A percentile compares a stretch with the other conserved stretches of the same genome.
These are phyloP conservation scores for Amblyteles armatorius DNA, from an alignment of 2,888 invertebrate genomes.

Conservation along the genomic window DNA sequence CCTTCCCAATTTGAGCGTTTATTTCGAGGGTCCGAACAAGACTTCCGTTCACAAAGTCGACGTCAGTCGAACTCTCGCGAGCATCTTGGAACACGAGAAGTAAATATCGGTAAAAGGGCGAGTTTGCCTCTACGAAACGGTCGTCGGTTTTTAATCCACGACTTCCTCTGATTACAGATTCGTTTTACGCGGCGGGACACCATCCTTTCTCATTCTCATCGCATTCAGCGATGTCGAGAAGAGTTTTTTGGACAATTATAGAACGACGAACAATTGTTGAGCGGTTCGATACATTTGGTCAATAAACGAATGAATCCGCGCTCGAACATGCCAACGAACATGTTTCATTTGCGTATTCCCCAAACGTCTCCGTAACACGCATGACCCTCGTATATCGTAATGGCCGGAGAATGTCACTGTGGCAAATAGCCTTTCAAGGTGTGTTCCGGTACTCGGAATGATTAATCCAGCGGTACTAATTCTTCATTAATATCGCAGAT, in stretches of 20 bases:
- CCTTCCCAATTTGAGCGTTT: slow-evolving; percentile 88
- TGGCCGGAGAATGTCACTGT: slow-evolving; percentile 1
- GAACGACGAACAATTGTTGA: slow-evolving; percentile 20
- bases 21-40: slow-evolving; percentile 90
- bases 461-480: slow-evolving; percentile 64
- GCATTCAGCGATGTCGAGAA: slow-evolving; percentile 87
- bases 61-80: slow-evolving; percentile 86
- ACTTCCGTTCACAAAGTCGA: slow-evolving; percentile 87
- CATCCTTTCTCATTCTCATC: slow-evolving; percentile 88
- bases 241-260: slow-evolving; percentile 86
- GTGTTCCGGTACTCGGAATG: slow-evolving; percentile 55
- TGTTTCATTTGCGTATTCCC: background rate
- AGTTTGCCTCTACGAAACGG: background rate
- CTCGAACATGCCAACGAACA: background rate
- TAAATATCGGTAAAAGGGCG: slow-evolving; percentile 75
- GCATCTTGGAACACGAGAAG: slow-evolving; percentile 87
- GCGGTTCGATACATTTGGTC: slow-evolving; percentile 7
- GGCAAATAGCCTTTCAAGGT: slow-evolving; percentile 20
- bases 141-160: background rate
- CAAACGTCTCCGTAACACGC: background rate
- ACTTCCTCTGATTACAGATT: slow-evolving; percentile 84
- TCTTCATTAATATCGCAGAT: slow-evolving; percentile 68
- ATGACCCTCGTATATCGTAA: background rate
- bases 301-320: slow-evolving; percentile 4
- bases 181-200: slow-evolving; percentile 88